Conservation (phyloP, 2,113 vertebrate species). For the Sisor rabdophorus region DNA sequence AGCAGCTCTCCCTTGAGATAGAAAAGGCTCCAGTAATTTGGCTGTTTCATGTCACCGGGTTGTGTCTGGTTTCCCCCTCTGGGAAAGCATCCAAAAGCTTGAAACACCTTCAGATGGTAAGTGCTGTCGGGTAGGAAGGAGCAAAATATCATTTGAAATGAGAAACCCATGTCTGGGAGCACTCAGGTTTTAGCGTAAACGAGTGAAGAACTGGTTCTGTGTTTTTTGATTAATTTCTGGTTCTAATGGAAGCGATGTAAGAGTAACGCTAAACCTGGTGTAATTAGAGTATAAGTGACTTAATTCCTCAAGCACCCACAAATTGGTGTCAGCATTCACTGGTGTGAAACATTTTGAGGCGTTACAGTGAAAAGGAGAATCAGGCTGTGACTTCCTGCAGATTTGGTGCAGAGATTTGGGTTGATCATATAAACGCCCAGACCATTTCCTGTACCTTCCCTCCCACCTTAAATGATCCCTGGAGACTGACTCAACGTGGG, state of each 20-base stretch:
- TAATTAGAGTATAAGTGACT: neutral
- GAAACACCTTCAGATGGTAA: slow-evolving; percentile 57
- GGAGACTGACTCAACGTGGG: slow-evolving; percentile 59
- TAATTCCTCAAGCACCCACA: neutral
- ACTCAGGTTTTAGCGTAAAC: slow-evolving; percentile 44
- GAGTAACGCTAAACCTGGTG: no score
- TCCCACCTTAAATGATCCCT: slow-evolving; percentile 80
- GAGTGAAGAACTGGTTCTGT: slow-evolving; percentile 40
- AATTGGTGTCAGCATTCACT: neutral
- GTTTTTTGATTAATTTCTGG: slow-evolving; percentile 30
- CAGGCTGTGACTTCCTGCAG: slow-evolving; percentile 2
- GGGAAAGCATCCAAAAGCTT: slow-evolving; percentile 40
- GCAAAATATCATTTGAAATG: slow-evolving; percentile 51
- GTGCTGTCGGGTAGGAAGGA: slow-evolving; percentile 41
- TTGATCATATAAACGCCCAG: slow-evolving; percentile 39
- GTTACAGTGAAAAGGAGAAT: neutral
- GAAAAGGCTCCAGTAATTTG: slow-evolving; percentile 53
- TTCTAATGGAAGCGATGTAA: neutral
- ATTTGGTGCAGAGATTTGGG: slow-evolving; percentile 3
- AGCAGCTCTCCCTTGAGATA: slow-evolving; percentile 45
- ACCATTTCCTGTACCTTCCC: slow-evolving; percentile 81
- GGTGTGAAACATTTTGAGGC: neutral
- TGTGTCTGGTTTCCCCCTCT: slow-evolving; percentile 42
- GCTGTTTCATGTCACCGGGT: slow-evolving; percentile 50
- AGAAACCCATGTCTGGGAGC: slow-evolving; percentile 42